Percentiles rank a stretch among this genome's conserved stretches.
These are phyloP conservation scores for Chesias legatella DNA, from an alignment of 2,888 invertebrate species.

Conservation along the genomic window DNA sequence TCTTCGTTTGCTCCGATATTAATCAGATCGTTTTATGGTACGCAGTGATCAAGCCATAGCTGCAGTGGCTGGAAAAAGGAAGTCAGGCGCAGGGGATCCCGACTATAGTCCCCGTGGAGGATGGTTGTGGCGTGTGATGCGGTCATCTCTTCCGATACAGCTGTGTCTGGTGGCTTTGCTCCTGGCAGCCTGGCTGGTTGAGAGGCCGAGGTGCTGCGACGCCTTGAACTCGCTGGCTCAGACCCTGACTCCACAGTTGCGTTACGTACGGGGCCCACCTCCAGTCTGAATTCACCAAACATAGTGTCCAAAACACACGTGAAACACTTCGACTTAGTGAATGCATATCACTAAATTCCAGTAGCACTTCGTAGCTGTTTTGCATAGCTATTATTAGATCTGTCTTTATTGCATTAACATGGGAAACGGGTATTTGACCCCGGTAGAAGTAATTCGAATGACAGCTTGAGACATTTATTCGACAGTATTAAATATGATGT, in stretches of 20 bases:
- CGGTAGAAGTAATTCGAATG: background rate
- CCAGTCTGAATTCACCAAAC: conserved; percentile 81
- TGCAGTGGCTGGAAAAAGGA: conserved; percentile 57
- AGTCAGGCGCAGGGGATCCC: conserved; percentile 79
- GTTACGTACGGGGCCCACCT: conserved; percentile 90
- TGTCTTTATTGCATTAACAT: conserved; percentile 13
- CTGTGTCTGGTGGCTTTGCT: conserved; percentile 86
- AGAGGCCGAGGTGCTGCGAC: conserved; percentile 89
- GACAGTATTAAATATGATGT: background rate
- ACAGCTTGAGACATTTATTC: background rate
- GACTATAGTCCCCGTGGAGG: conserved; percentile 76
- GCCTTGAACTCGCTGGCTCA: conserved; percentile 87
- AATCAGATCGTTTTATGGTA: conserved; percentile 15
- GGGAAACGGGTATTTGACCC: conserved; percentile 2
- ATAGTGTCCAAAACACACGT: conserved; percentile 32
- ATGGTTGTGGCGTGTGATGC: conserved; percentile 88
- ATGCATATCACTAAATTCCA: conserved; percentile 10
- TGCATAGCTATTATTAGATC: conserved; percentile 8
- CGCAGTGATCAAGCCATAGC: conserved; percentile 50
- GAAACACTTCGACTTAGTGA: conserved; percentile 14
- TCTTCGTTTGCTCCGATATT: background rate
- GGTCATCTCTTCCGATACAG: conserved; percentile 89
- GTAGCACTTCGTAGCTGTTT: conserved; percentile 17
- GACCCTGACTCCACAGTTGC: conserved; percentile 88
- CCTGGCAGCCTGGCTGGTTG: conserved; percentile 87